A percentile compares a stretch with the other conserved stretches of the same genome.
These are phyloP conservation scores for Trachemys scripta DNA, from an alignment of 2,113 vertebrate species.

Conservation along the genomic window DNA sequence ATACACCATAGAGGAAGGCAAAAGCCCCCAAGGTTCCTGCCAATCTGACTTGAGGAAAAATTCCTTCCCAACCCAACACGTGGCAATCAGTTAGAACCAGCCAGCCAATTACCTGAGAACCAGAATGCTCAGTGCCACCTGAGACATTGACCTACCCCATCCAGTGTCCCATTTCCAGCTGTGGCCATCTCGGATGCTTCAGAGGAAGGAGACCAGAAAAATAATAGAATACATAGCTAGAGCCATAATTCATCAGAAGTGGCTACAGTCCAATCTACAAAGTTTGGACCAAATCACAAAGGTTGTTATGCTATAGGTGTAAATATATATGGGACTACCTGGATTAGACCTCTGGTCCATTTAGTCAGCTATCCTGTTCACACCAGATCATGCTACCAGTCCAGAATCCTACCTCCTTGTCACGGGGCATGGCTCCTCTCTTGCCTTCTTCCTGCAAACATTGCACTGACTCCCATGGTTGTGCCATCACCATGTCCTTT, in stretches of 20 bases:
- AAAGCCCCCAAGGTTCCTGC: not conserved
- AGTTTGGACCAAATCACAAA: not conserved
- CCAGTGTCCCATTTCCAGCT: not conserved
- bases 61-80: not conserved
- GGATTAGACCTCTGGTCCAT: not conserved
- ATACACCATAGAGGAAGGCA: not conserved
- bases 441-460: too few species aligned
- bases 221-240: not conserved
- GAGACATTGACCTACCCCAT: not conserved
- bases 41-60: not conserved
- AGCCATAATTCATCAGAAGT: not conserved
- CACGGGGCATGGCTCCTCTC: too few species aligned
- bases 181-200: not conserved
- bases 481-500: too few species aligned
- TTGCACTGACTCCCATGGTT: too few species aligned
- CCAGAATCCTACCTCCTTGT: not conserved
- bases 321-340: not conserved
- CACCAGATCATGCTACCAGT: fast-evolving
- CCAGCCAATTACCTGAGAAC: not conserved
- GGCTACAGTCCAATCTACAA: not conserved
- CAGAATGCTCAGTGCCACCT: not conserved
- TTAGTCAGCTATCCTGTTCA: not conserved
- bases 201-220: not conserved
- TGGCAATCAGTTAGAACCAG: not conserved
- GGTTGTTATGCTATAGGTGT: not conserved